Evolutionary conservation across 1,140 invertebrate genomes (phyloP).

Genomic region (Caerostris darwini): DNA sequence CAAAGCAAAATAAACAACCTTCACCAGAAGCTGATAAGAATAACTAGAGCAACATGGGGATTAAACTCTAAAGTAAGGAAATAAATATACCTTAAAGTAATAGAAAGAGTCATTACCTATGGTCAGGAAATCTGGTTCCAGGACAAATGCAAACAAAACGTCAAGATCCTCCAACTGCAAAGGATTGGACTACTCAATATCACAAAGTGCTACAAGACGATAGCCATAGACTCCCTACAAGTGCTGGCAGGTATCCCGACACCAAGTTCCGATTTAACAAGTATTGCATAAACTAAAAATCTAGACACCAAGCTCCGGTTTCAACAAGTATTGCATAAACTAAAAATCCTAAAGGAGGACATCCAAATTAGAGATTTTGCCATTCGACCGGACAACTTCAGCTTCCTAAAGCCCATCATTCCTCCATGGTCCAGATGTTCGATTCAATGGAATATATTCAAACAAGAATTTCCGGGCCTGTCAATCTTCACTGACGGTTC

Average conservation of each 20-base stretch:
- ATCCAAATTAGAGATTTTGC: no score
- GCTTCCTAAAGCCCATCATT: neutral
- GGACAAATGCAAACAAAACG: no score
- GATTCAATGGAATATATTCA: no score
- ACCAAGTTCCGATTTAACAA: neutral
- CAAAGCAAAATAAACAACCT: neutral
- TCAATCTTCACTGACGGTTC: neutral
- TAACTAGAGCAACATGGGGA: neutral
- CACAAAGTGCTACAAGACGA: no score
- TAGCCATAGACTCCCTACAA: no score
- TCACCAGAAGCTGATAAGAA: neutral
- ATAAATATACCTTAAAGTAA: neutral
- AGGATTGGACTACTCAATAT: no score
- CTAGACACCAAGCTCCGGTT: neutral
- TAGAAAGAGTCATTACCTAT: neutral
- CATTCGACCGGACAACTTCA: neutral
- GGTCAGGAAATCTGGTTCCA: neutral
- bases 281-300: neutral
- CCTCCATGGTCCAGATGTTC: no score
- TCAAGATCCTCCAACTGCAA: no score
- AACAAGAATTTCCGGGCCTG: no score
- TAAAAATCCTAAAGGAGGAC: neutral
- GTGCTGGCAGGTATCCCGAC: no score
- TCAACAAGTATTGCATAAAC: neutral
- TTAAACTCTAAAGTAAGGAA: neutral